Conservation (phyloP, 1,140 invertebrate genomes). For the Heliconius melpomene region DNA sequence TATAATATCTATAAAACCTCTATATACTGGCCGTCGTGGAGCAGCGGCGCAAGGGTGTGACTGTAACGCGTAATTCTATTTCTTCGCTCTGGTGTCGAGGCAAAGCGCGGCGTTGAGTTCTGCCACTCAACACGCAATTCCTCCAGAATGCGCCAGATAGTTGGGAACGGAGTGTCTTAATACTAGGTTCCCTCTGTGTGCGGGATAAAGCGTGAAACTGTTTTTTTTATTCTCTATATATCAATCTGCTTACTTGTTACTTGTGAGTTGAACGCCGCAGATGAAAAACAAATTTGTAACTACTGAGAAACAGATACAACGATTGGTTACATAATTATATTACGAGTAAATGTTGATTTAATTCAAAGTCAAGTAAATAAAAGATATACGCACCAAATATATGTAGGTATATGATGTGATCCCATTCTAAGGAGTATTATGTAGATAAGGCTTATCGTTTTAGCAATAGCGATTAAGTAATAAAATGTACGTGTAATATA, state of each 20-base stretch:
- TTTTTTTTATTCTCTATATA: not conserved
- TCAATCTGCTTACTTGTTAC: not conserved
- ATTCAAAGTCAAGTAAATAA: conserved; percentile 2
- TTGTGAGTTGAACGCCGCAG: not conserved
- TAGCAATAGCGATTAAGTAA: not conserved
- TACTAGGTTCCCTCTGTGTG: too few species aligned
- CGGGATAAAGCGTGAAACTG: too few species aligned
- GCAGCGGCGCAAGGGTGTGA: too few species aligned
- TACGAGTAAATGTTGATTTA: not conserved
- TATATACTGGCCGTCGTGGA: too few species aligned
- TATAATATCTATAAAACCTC: not conserved
- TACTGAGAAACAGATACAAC: not conserved
- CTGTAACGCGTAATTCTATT: too few species aligned
- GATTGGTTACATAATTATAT: not conserved
- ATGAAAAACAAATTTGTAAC: not conserved
- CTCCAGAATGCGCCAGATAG: too few species aligned
- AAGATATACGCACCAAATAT: not conserved
- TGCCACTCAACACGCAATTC: too few species aligned
- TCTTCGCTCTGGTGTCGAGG: too few species aligned
- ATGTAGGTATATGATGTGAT: not conserved
- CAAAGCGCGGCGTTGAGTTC: too few species aligned
- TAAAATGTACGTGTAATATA: not conserved
- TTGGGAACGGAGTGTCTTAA: too few species aligned
- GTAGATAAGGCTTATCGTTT: not conserved
- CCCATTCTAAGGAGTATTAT: not conserved